phyloP scores from a whole-genome alignment of 2,797 vertebrate species.

The Pempheris klunzingeri region DNA sequence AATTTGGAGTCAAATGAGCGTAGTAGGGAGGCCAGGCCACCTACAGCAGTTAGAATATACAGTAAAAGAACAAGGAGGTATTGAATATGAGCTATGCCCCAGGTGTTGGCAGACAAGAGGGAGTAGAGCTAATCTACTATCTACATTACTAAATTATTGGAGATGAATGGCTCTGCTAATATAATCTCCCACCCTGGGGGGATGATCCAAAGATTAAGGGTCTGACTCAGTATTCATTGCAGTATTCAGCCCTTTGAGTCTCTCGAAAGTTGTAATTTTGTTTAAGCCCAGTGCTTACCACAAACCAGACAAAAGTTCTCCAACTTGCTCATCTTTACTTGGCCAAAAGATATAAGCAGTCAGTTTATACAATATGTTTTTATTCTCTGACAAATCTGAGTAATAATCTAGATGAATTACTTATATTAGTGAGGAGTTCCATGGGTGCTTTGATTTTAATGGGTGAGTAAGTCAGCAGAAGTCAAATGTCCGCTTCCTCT shows the following conservation, averaged over 20 bases:
- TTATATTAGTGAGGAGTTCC: constrained; percentile 4
- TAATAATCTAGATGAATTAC: constrained; percentile 12
- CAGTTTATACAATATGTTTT: constrained; percentile 14
- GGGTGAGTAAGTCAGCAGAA: constrained; percentile 3
- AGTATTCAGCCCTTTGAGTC: constrained; percentile 67
- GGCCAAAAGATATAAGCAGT: constrained; percentile 43
- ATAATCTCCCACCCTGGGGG: constrained; percentile 81
- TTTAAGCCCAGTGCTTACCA: constrained; percentile 56
- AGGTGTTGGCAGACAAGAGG: constrained; percentile 76
- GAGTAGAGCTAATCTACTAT: constrained; percentile 85
- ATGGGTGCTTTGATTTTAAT: constrained; percentile 4
- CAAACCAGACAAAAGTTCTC: constrained; percentile 61
- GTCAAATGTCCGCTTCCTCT: constrained; percentile 16
- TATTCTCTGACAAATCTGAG: constrained; percentile 13
- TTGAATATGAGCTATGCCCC: constrained; percentile 76
- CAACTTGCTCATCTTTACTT: constrained; percentile 40
- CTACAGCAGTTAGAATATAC: constrained; percentile 69
- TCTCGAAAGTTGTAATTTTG: constrained; percentile 76
- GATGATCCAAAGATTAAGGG: constrained; percentile 83
- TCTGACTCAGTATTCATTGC: constrained; percentile 78
- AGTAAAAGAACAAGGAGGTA: constrained; percentile 73
- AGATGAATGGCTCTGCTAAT: constrained; percentile 87
- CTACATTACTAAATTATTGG: constrained; percentile 86
- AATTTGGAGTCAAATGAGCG: constrained; percentile 79
- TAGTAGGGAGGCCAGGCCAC: constrained; percentile 68